A percentile compares a stretch with the other conserved stretches of the same genome.
Conservation (phyloP, 1,140 invertebrate species). For the Pogonomyrmex barbatus region DNA sequence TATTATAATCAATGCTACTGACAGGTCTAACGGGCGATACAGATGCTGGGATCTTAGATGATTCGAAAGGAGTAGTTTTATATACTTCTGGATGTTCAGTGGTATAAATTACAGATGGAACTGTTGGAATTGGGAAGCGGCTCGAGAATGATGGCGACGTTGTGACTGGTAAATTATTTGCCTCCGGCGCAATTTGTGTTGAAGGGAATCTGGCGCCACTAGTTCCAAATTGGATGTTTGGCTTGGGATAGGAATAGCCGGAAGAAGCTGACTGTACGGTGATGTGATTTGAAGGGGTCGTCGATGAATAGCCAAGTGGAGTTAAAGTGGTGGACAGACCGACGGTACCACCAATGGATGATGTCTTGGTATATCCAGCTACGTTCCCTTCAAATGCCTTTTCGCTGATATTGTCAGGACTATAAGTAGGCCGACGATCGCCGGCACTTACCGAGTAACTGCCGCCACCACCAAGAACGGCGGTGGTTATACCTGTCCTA, state of each 20-base stretch:
- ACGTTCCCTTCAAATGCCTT: slow-evolving; percentile 80
- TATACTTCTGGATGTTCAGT: slow-evolving; percentile 75
- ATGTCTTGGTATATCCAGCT: slow-evolving; percentile 67
- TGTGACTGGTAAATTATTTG: slow-evolving; percentile 62
- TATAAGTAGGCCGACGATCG: slow-evolving; percentile 67
- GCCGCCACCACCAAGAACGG: slow-evolving; percentile 82
- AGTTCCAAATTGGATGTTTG: slow-evolving; percentile 68
- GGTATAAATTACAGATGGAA: slow-evolving; percentile 73
- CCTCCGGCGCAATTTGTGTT: slow-evolving; percentile 7
- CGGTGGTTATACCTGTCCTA: slow-evolving; percentile 82
- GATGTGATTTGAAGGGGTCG: slow-evolving; percentile 38
- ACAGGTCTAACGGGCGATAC: slow-evolving; percentile 75
- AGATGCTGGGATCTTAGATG: slow-evolving; percentile 70
- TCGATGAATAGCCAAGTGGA: slow-evolving; percentile 5
- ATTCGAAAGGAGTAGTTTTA: slow-evolving; percentile 74
- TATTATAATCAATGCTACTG: slow-evolving; percentile 74
- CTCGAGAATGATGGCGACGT: slow-evolving; percentile 74
- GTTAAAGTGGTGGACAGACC: neutral
- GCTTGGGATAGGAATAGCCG: slow-evolving; percentile 77
- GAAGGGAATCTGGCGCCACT: slow-evolving; percentile 45
- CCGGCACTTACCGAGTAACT: slow-evolving; percentile 79
- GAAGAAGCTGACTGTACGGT: slow-evolving; percentile 17
- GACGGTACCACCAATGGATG: neutral
- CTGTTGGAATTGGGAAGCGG: slow-evolving; percentile 67
- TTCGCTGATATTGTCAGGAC: slow-evolving; percentile 80